Evolutionary conservation across 2,113 vertebrate species (phyloP), one percentile per base, ranked within the genome.

Genomic region (Notothenia coriiceps): DNA sequence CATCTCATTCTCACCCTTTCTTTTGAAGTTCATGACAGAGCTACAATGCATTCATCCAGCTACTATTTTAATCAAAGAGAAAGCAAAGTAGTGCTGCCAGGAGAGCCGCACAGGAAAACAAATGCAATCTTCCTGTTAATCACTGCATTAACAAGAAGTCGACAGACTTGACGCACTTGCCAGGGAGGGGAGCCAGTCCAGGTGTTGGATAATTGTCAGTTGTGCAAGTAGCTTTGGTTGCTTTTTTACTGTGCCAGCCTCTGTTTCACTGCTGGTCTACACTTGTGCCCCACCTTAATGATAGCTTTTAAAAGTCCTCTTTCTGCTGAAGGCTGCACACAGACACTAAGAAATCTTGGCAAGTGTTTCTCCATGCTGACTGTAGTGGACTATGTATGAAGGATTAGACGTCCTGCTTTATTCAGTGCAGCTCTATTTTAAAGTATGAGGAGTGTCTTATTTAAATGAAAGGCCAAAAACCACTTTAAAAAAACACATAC

Each of bases 191-290:
- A 91, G 82, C 86, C 82, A 56, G 77, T 79, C 89, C 83, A 94
- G 92, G 92, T 90, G 89, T 85, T 80, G 77, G 88, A 86, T 88
- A 90, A 92, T 90, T 90, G 88, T 85, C 73, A 78, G 83, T 83
- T 80, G 72, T 78, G 80, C 88, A 79, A 86, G 74, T 72, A 81
- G 84, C 83, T 86, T 83, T 10, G 52, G 52, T 78, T 72, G 15
- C 18, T 47, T 76, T 86, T 86, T 83, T 65, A 79, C 54, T 51
- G 61, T 73, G 80, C 82, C 79, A 85, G 69, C 74, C 69, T 85
- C 61, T 79, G 54, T 88, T 89, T 88, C 80, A 77, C 76, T 86
- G 70, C 80, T 77, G 84, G 67, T 81, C 82, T 86, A 74, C 84
- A 86, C 77, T 80, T 77, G 80, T 64, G 74, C 62, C 70, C 64